These are phyloP conservation scores for Chionomys nivalis DNA, from an alignment of 2,113 vertebrate genomes.

Conservation along the genomic window DNA sequence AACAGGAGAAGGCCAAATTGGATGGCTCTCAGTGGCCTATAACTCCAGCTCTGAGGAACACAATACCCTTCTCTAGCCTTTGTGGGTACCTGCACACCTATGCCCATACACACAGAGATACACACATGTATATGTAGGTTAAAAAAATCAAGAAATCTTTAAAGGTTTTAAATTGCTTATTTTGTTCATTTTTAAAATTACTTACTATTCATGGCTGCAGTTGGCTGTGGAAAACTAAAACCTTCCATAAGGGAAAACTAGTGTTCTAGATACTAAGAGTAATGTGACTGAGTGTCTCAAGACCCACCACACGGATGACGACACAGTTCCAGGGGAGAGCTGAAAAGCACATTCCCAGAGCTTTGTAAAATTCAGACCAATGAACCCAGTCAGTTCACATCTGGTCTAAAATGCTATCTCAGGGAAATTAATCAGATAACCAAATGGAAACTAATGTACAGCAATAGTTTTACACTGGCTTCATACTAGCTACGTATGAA, in stretches of 20 bases:
- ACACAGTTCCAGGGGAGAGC: neutral
- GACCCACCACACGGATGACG: too few species aligned
- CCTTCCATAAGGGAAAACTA: neutral
- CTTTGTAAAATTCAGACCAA: neutral
- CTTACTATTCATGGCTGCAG: neutral
- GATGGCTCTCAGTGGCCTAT: neutral
- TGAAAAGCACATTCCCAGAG: neutral
- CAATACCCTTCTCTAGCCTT: neutral
- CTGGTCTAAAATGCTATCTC: neutral
- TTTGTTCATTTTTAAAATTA: neutral
- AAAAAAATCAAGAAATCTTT: neutral
- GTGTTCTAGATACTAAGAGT: fast-evolving
- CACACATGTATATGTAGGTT: neutral
- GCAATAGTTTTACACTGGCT: neutral
- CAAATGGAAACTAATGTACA: neutral
- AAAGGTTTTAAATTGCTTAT: neutral
- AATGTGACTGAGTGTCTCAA: fast-evolving
- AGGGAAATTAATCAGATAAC: neutral
- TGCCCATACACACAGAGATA: neutral
- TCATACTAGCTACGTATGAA: slow-evolving; percentile 5
- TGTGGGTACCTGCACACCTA: neutral
- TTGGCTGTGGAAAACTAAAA: neutral
- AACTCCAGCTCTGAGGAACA: neutral
- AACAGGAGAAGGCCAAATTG: neutral
- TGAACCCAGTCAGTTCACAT: neutral